A percentile compares a stretch with the other conserved stretches of the same genome.
Evolutionary conservation across 2,113 vertebrate species (phyloP).

Genomic region (Hemiprocne comata): DNA sequence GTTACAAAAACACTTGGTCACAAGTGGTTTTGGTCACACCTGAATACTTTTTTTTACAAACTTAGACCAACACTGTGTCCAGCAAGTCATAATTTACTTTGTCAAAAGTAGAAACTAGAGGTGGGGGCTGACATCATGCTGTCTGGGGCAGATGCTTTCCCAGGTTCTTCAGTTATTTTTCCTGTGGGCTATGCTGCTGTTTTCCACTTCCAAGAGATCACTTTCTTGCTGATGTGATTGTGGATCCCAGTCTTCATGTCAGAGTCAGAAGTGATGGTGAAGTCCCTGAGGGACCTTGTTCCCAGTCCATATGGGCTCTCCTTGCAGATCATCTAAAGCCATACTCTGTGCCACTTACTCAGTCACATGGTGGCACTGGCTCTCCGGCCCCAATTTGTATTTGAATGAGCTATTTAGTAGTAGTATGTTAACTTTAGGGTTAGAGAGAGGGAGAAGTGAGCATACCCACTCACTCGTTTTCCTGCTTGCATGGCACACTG

Average conservation of each 20-base stretch:
- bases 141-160: background rate
- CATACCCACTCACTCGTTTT: background rate
- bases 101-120: background rate
- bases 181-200: background rate
- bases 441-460: background rate
- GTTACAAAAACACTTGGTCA: background rate
- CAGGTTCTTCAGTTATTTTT: background rate
- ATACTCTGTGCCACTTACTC: background rate
- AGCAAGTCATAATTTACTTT: background rate
- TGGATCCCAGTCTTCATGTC: background rate
- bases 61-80: background rate
- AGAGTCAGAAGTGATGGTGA: background rate
- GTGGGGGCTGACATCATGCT: background rate
- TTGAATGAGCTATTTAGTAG: background rate
- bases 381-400: background rate
- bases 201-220: background rate
- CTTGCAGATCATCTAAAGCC: background rate
- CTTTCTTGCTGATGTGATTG: background rate
- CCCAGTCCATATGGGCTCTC: background rate
- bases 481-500: background rate
- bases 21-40: background rate
- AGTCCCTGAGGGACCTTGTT: background rate
- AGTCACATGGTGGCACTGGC: background rate
- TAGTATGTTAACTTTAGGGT: background rate
- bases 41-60: background rate